Evolutionary conservation across 2,113 vertebrate genomes (phyloP).

Genomic region (human): DNA sequence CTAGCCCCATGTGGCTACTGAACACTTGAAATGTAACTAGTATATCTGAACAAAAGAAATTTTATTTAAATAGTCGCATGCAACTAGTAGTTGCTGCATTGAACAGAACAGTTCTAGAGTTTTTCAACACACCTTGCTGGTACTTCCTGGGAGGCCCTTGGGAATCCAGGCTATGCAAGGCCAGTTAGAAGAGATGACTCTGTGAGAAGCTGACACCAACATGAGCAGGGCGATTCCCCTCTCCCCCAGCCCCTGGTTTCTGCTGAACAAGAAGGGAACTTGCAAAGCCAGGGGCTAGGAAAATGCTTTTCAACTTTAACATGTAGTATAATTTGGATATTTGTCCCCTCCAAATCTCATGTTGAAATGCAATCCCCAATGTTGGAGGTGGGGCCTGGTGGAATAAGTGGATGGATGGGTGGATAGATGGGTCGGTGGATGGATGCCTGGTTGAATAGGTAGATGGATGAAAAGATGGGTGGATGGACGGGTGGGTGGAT

Average conservation of each 20-base stretch:
- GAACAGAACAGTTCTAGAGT: not conserved
- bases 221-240: not conserved
- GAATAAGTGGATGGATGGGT: too few species aligned
- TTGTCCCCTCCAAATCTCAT: too few species aligned
- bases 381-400: too few species aligned
- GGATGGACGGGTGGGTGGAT: too few species aligned
- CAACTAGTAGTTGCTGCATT: rapidly evolving
- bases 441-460: too few species aligned
- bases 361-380: too few species aligned
- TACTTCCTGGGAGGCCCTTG: not conserved
- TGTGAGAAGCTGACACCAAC: not conserved
- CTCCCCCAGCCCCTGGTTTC: not conserved
- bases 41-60: not conserved
- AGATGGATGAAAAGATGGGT: too few species aligned
- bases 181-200: not conserved
- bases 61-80: not conserved
- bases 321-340: too few species aligned
- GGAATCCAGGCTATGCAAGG: not conserved
- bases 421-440: too few species aligned
- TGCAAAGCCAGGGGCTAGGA: not conserved
- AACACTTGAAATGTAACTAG: not conserved
- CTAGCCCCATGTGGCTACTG: not conserved
- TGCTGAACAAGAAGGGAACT: not conserved
- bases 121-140: not conserved
- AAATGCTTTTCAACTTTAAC: not conserved